Evolutionary conservation across 2,888 invertebrate genomes (phyloP), one percentile per base, ranked within the genome.

Genomic region (Xestia sexstrigata): DNA sequence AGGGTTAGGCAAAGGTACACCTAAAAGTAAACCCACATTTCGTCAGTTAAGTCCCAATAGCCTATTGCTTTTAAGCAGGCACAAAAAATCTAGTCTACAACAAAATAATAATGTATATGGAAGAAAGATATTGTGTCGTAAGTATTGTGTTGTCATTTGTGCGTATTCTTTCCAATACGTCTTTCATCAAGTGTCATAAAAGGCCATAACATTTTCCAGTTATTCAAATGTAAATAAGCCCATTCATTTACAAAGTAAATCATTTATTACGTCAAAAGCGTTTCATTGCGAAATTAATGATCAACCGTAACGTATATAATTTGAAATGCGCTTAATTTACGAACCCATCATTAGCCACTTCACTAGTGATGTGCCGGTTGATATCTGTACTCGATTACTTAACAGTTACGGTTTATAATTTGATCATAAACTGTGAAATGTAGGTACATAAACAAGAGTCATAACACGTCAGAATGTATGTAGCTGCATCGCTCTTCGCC

Each of bases 181-280:
- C 55, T 67, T 70, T 76, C 71, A 82, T 67, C 42, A 60, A 20
- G 7, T 77, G 13, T 26, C 82, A 70, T 62, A 62, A 70, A 30
- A 70, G 23, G 35, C 42, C 45, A 70, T 55, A 35, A 35, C 26
- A 70, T 76, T 70, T 74, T 72, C 35, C 9, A 58, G 67, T 74
- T 20, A 85, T 87, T 79, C 58, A 85, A 79, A 85, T 87, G 78
- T 78, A 81, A 87, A 81, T 84, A 76, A 72, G 63, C 47, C 39
- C 20, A 74, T 74, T 78, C 66, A 68, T 42, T 67, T n/a, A 42
- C 55, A 66, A 74, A 81, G 75, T 75, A 68, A 82, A 79, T 82
- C 58, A 76, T 74, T 78, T 69, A 78, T 70, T 70, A 60, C 60
- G 42, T 62, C 49, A 79, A 79, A 73, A 70, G 30, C 76, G 42